Percentiles rank a stretch among this genome's conserved stretches.
Conservation (phyloP, 2,113 vertebrate species). For the Saguinus imperator region DNA sequence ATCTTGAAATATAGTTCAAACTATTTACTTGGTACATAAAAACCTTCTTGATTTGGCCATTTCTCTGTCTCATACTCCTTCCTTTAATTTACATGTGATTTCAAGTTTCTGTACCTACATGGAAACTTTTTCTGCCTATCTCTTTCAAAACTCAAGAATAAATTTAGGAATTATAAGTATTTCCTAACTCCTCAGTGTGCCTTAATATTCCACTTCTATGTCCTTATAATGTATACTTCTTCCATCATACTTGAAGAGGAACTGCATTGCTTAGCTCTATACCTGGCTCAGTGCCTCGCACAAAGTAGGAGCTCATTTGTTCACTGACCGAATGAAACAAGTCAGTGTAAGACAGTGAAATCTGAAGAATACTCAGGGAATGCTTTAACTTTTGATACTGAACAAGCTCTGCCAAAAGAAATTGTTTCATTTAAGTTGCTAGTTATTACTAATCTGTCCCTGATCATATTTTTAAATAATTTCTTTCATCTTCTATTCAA, state of each 20-base stretch:
- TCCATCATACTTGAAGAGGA: neutral
- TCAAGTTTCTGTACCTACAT: conserved; percentile 1
- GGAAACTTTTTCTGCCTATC: neutral
- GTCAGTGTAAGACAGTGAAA: neutral
- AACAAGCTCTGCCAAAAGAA: neutral
- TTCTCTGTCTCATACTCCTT: neutral
- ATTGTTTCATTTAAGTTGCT: conserved; percentile 30
- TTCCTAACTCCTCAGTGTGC: neutral
- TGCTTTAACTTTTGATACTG: conserved; percentile 14
- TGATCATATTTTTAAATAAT: conserved; percentile 32
- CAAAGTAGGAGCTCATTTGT: neutral
- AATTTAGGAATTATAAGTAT: neutral
- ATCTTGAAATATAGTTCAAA: conserved; percentile 42
- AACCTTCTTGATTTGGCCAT: conserved; percentile 3
- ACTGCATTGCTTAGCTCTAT: neutral
- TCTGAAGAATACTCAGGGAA: conserved; percentile 31
- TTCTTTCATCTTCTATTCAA: conserved; percentile 51
- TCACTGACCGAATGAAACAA: neutral
- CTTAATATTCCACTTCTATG: neutral
- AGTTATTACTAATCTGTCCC: conserved; percentile 3
- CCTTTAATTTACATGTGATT: neutral
- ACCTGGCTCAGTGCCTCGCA: neutral
- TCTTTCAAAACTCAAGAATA: conserved; percentile 49
- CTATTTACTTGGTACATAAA: conserved; percentile 15
- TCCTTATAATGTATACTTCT: neutral